Base-by-base conservation (phyloP, 2,888 invertebrate genomes). In the Seira ritae region DNA sequence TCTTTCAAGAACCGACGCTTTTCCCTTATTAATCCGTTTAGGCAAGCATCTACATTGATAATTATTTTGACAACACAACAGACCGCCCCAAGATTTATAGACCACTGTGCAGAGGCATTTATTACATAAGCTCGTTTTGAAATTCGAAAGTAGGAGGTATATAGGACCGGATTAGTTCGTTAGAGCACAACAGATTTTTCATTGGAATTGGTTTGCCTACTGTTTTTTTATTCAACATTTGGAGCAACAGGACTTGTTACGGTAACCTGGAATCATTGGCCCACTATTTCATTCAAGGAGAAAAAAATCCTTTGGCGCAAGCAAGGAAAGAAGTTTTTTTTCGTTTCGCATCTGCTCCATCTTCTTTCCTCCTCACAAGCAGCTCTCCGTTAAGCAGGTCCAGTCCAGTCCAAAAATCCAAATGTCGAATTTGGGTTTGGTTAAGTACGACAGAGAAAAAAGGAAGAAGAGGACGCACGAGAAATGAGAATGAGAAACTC, bases 31-130 rank as follows among this genome's bases (percentile, higher is more conserved):
- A 70, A 75, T 70, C 70, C 81, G 70, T 81, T 81, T 75, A 81
- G 70, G 81, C 31, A 23, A 37, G 81, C 81, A 75, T 75, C 81
- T 75, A 81, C 81, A 81, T 81, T 75, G 81, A 81, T 81, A 81
- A 81, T 81, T 81, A 75, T 81, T 75, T 81, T 75, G 81, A 81
- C 81, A 81, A 71, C 74, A 74, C 22, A 81, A 50, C 75, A 70
- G 70, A 66, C 81, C 81, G 81, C 75, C 75, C 17, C 1, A 81
- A 71, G 81, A 81, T 81, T 81, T 81, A 81, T 81, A 55, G 74
- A 70, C 81, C 80, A 81, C 75, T 81, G 75, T 8, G n/a, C n/a
- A n/a, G n/a, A n/a, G n/a, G n/a, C n/a, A n/a, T n/a, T n/a, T n/a
- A n/a, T n/a, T n/a, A n/a, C n/a, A n/a, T n/a, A n/a, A n/a, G n/a